Evolutionary conservation across 2,113 vertebrate species (phyloP), one percentile per base, ranked within the genome.

Genomic region (Motacilla alba): DNA sequence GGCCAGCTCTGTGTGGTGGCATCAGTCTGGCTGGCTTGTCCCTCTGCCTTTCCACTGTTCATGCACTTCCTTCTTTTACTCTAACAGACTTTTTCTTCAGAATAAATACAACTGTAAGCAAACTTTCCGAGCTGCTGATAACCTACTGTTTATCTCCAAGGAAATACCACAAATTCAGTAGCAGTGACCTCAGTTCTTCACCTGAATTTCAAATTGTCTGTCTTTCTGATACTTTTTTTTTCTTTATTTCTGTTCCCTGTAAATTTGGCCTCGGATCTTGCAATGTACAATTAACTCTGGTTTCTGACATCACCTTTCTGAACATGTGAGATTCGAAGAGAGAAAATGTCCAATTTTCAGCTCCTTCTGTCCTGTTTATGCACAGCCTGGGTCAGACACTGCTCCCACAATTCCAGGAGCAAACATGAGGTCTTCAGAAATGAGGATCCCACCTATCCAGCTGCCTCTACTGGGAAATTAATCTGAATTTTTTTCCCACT

Each of bases 391-490:
- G 13, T 28, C 56, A 63, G 88, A 22, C 33, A 17, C 68, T 55
- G 58, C 17, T 83, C 23, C n/a, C 55, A 17, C 26, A 20, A 13
- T 27, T 6, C n/a, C 55, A 30, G 15, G 10, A 31, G 47, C 21
- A 88, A 70, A 64, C 35, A 43, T 3, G 0, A 67, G 15, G 4
- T 69, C 8, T 49, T 50, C 67, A 62, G 37, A 41, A 67, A 35
- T 2, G 0, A 37, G 0, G 0, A 11, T 68, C 33, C 30, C 18
- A 47, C 39, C 20, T 26, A 15, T 37, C 26, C 72, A 43, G 9
- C 37, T 85, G 26, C 23, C 20, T 67, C 11, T 10, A 10, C 19
- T 30, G 39, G 21, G 46, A 70, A 75, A 50, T 59, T 12, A 58
- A 41, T 52, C 19, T n/a, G 6, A 8, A 30, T 55, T 47, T 59